These are phyloP conservation scores for Stratiomys singularior DNA, from an alignment of 2,888 invertebrate genomes.

Conservation along the genomic window DNA sequence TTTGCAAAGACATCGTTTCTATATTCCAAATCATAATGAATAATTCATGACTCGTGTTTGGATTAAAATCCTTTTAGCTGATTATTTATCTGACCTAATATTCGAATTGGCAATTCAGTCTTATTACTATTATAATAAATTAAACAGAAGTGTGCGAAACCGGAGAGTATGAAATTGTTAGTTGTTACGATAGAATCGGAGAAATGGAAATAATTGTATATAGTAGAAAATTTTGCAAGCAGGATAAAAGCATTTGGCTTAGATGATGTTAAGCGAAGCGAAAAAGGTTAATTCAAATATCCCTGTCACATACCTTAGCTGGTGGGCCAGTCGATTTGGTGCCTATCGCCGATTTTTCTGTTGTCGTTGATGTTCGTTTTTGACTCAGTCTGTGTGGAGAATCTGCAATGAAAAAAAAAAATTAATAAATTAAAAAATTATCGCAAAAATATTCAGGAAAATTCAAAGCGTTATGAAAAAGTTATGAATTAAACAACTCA, in stretches of 20 bases:
- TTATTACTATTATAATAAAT: background rate
- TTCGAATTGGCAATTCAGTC: background rate
- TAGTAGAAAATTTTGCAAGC: conserved; percentile 42
- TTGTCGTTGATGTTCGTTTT: conserved; percentile 55
- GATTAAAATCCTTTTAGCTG: no score
- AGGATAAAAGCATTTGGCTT: conserved; percentile 5
- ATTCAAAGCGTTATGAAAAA: no score
- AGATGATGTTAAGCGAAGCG: conserved; percentile 17
- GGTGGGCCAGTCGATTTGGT: conserved; percentile 59
- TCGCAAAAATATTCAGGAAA: background rate
- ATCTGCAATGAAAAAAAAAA: conserved; percentile 55
- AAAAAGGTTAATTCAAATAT: conserved; percentile 9
- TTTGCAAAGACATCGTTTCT: no score
- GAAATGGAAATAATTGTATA: background rate
- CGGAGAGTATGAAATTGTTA: background rate
- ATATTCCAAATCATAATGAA: no score
- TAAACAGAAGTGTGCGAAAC: background rate
- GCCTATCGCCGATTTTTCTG: conserved; percentile 57
- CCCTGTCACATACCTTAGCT: conserved; percentile 57
- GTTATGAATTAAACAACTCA: no score
- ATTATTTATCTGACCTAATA: no score
- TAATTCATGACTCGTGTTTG: no score
- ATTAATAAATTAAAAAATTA: background rate
- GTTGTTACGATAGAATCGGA: background rate
- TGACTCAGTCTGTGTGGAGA: conserved; percentile 60